Base-by-base conservation (phyloP, 1,140 invertebrate genomes). In the Drosophila carrolli region DNA sequence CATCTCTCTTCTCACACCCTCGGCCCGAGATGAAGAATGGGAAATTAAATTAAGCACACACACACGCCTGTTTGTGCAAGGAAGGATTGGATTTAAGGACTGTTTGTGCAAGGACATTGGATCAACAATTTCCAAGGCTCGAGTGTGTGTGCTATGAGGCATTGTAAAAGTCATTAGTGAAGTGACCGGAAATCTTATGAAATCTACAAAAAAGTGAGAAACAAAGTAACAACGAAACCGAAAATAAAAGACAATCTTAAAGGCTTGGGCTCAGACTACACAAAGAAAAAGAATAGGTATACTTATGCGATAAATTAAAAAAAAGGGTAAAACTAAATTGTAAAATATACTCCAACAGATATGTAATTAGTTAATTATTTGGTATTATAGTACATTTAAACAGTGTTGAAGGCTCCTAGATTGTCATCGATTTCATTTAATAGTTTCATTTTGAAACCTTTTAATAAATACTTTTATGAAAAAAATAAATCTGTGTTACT, bases 131-230 rank as follows among this genome's bases (percentile, higher is more conserved):
- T 70, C 67, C 51, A 40, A 38, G 14, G 35, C 40, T 35, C 38
- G 43, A 38, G 35, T 50, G 68, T 68, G 60, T 75, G 68, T 80
- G 67, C 66, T 76, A 67, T 56, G 51, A 75, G 59, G 72, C 79
- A 88, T 76, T 88, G 83, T 89, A 88, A 86, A 88, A 88, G 79
- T 88, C 80, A 88, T 88, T 88, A 88, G 83, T 88, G 83, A 88
- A 88, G 76, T 88, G 83, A 88, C 83, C 84, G 79, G 83, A 88
- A 88, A 89, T 88, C 83, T 89, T 83, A 70, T 67, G 62, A 73
- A 77, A 88, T 88, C 80, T 83, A 57, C 59, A 76, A 75, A 62
- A 77, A 85, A 71, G 32, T 38, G 44, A 53, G 27, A 67, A 32
- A 38, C 37, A 54, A 14, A 55, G 50, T 43, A 47, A 35, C 38